Evolutionary conservation across 2,888 invertebrate species (phyloP), one percentile per base, ranked within the genome.

Genomic region (Scelioninae gen. 2): DNA sequence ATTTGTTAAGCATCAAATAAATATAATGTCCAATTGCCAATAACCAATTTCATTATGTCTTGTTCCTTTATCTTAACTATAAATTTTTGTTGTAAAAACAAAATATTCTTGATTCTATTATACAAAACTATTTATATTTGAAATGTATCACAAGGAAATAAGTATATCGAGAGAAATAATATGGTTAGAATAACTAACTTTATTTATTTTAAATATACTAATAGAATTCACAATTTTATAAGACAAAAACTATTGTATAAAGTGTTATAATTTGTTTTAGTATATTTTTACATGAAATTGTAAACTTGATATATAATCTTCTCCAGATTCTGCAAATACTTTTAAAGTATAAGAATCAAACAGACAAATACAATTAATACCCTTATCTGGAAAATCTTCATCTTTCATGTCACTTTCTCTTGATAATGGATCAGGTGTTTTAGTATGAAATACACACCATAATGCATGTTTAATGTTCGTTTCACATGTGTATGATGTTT

Each of bases 381-480:
- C 86, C 80, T 89, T 88, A 0, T 88, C 89, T 13, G 85, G 78
- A 2, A 88, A 80, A 70, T 89, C 88, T 77, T 90, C 89, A 2
- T 88, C 87, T 0, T 88, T 88, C 18, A 86, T 85, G 77, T 81
- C 86, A 64, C 88, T 89, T 0, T 87, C 87, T 61, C 88, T 89
- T 77, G 88, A 87, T 2, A 74, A 87, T 85, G 77, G 87, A 86
- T 57, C 88, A 75, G 77, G 88, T 84, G 80, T 89, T 87, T 77
- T 88, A 1, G 82, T 80, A 53, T 90, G 82, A 84, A 90, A 87
- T 75, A 88, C 91, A 75, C 93, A 93, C 87, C 94, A 95, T 1
- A 92, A 87, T 0, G 94, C 94, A 82, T 95, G 94, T 81, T 92
- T 91, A 33, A 96, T 93, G 0, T 92, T 91, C n/a, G 91, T 90